These are phyloP conservation scores for Lymantria monacha DNA, from an alignment of 2,888 invertebrate genomes.

Conservation along the genomic window DNA sequence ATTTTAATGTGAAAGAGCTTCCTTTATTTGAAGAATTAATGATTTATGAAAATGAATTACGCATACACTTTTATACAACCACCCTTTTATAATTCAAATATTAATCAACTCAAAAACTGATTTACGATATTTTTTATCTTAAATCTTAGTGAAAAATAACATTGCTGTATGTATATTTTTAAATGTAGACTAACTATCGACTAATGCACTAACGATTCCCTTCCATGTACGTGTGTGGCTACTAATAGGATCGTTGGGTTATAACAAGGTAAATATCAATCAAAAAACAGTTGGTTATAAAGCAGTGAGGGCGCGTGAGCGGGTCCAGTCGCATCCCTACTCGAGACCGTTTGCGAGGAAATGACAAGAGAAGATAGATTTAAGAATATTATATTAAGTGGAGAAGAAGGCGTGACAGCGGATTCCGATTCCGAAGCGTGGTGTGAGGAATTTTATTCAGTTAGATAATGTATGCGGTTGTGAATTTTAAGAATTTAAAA, in stretches of 20 bases:
- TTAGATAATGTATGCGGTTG: too few species aligned
- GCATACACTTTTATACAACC: too few species aligned
- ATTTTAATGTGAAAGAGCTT: too few species aligned
- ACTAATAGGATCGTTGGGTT: constrained; percentile 54
- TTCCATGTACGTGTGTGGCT: constrained; percentile 36
- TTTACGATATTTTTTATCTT: too few species aligned
- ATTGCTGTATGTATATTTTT: too few species aligned
- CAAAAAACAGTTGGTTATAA: constrained; percentile 73
- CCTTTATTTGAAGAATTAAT: too few species aligned
- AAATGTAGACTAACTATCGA: background rate
- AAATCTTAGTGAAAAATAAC: too few species aligned
- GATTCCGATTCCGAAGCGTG: background rate
- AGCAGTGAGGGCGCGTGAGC: constrained; percentile 64
- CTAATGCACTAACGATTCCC: constrained; percentile 29
- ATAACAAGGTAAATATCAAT: constrained; percentile 46
- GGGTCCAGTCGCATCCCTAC: constrained; percentile 64
- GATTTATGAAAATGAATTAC: too few species aligned
- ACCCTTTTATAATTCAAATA: too few species aligned
- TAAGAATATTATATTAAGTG: background rate
- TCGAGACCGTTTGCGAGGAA: constrained; percentile 44
- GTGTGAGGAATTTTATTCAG: too few species aligned
- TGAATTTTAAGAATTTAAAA: too few species aligned
- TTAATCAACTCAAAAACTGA: too few species aligned
- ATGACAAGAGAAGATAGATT: constrained; percentile 6
- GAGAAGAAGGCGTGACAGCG: background rate